Conservation (phyloP, 2,888 invertebrate genomes). For the Tenthredo notha region DNA sequence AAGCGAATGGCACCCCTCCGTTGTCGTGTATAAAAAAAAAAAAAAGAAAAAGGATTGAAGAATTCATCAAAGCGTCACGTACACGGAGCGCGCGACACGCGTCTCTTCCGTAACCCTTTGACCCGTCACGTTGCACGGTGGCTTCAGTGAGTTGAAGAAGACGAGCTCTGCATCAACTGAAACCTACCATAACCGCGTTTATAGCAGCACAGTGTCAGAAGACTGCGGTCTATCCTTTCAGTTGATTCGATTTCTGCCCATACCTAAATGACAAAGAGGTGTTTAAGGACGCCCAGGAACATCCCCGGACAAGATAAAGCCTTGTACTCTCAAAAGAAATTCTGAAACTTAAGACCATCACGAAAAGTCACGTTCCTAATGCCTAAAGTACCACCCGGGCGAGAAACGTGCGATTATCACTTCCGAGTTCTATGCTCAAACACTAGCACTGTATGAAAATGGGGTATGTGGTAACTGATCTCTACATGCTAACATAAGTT, state of each 20-base stretch:
- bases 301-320: slow-evolving; percentile 1
- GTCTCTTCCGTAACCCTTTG: slow-evolving; percentile 21
- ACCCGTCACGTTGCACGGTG: slow-evolving; percentile 34
- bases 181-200: neutral
- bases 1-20: neutral
- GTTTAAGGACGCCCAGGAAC: neutral
- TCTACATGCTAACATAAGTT: neutral
- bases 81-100: neutral
- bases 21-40: too few relatives aligned
- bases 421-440: neutral
- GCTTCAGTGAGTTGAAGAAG: neutral
- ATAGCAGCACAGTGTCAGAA: neutral
- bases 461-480: neutral
- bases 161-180: slow-evolving; percentile 1
- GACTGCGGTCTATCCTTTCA: neutral
- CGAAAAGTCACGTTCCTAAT: slow-evolving; percentile 28
- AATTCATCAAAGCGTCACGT: slow-evolving; percentile 41
- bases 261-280: neutral
- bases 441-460: neutral
- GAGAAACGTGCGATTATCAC: slow-evolving; percentile 1
- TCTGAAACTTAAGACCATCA: neutral
- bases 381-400: neutral
- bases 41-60: neutral
- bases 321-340: neutral
- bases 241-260: slow-evolving; percentile 13